Evolutionary conservation across 2,113 vertebrate genomes (phyloP).

Genomic region (Leptobrachium ailaonicum): DNA sequence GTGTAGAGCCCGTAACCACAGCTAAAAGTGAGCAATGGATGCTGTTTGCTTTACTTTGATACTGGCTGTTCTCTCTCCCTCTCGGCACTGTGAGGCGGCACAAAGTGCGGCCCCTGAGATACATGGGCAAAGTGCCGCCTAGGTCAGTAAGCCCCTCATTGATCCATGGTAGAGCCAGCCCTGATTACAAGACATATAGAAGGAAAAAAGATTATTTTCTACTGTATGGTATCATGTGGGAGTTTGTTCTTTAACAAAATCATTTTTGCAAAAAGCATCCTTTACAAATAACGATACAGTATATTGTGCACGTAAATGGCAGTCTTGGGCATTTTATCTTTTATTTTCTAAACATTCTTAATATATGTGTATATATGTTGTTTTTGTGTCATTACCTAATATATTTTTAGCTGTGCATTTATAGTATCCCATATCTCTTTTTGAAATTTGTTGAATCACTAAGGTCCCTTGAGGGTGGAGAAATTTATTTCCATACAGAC

Average conservation of each 20-base stretch:
- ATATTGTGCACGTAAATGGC: constrained; percentile 57
- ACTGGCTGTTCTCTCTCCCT: too few species aligned
- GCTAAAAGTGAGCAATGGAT: too few species aligned
- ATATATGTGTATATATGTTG: constrained; percentile 83
- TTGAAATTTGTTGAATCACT: constrained; percentile 78
- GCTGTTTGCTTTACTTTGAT: too few species aligned
- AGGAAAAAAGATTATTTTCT: background rate
- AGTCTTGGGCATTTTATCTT: constrained; percentile 58
- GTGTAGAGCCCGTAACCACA: too few species aligned
- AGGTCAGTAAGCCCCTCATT: too few species aligned
- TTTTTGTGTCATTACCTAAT: constrained; percentile 81
- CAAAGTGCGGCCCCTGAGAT: too few species aligned
- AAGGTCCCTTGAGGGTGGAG: constrained; percentile 86
- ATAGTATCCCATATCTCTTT: constrained; percentile 79
- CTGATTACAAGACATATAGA: background rate
- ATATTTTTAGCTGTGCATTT: constrained; percentile 86
- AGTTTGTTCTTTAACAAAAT: background rate
- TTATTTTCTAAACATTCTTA: constrained; percentile 53
- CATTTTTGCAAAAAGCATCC: constrained; percentile 18
- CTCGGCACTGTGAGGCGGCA: too few species aligned
- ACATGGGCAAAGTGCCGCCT: too few species aligned
- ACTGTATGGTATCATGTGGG: background rate
- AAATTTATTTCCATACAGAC: constrained; percentile 82
- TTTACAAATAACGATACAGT: constrained; percentile 55
- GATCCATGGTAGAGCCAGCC: too few species aligned